A percentile compares a stretch with the other conserved stretches of the same genome.
Evolutionary conservation across 2,888 invertebrate genomes (phyloP).

Genomic region (Ormyrus nitidulus): DNA sequence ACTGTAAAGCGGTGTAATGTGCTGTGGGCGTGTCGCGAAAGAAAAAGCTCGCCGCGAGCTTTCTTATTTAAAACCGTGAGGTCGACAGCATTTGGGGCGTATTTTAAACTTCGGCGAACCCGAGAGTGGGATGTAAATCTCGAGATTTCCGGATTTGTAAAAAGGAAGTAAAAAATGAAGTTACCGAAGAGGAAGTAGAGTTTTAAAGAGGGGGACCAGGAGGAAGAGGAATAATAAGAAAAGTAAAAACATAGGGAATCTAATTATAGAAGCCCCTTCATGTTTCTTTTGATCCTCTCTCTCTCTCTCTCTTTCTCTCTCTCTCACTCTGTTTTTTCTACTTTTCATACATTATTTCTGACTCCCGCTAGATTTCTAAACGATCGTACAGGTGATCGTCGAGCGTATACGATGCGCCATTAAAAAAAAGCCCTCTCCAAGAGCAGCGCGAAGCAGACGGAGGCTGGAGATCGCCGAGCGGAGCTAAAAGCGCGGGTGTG

Average conservation of each 20-base stretch:
- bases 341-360: too few relatives aligned
- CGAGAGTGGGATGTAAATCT: neutral
- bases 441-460: neutral
- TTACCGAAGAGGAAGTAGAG: conserved; percentile 47
- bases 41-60: too few relatives aligned
- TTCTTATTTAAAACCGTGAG: too few relatives aligned
- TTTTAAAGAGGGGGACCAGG: neutral
- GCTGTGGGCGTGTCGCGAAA: too few relatives aligned
- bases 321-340: too few relatives aligned
- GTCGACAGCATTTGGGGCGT: too few relatives aligned
- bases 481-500: neutral
- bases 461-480: neutral
- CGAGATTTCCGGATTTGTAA: conserved; percentile 27
- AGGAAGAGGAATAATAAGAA: neutral
- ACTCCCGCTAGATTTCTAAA: too few relatives aligned
- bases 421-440: neutral
- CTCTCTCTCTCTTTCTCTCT: too few relatives aligned
- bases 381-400: too few relatives aligned
- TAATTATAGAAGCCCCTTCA: conserved; percentile 34
- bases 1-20: too few relatives aligned
- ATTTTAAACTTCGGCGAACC: too few relatives aligned
- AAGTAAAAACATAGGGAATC: conserved; percentile 14
- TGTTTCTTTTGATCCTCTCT: neutral
- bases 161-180: conserved; percentile 36
- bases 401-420: too few relatives aligned